A percentile compares a stretch with the other conserved stretches of the same genome.
Evolutionary conservation across 2,888 invertebrate species (phyloP).

Genomic region (Zygaena filipendulae): DNA sequence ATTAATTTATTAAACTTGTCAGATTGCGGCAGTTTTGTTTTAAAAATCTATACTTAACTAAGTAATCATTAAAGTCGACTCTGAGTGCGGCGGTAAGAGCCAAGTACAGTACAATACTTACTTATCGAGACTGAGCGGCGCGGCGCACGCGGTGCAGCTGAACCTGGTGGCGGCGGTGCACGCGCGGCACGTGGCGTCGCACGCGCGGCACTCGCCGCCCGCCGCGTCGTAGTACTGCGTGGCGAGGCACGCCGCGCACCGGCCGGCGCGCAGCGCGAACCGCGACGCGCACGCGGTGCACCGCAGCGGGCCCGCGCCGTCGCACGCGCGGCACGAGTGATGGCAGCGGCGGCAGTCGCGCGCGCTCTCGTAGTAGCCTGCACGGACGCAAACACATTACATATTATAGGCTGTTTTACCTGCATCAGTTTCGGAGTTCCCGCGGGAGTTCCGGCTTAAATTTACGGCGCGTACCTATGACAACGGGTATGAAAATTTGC

Average conservation of each 20-base stretch:
- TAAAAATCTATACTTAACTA: too few species aligned
- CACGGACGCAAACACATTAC: constrained; percentile 1
- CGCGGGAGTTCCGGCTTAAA: too few species aligned
- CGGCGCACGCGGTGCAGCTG: constrained; percentile 74
- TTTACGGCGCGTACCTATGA: too few species aligned
- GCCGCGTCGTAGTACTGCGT: constrained; percentile 78
- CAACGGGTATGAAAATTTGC: too few species aligned
- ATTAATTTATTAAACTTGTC: too few species aligned
- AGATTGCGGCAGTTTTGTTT: too few species aligned
- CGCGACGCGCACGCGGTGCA: constrained; percentile 79
- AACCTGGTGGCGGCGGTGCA: constrained; percentile 77
- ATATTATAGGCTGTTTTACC: constrained; percentile 7
- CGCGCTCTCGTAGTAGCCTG: constrained; percentile 81
- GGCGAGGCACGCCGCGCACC: constrained; percentile 80
- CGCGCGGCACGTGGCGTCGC: constrained; percentile 72
- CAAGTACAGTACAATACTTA: too few species aligned
- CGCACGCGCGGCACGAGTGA: constrained; percentile 88
- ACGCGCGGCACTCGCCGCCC: constrained; percentile 74
- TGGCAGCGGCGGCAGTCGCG: constrained; percentile 90
- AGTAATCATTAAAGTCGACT: too few species aligned
- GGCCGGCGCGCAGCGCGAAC: constrained; percentile 77
- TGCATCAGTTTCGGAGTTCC: too few species aligned
- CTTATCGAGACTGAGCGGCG: constrained; percentile 73
- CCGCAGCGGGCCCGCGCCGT: constrained; percentile 79
- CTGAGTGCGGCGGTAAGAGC: too few species aligned